A percentile compares a stretch with the other conserved stretches of the same genome.
Conservation (phyloP, 2,113 vertebrate species). For the Trematomus loennbergii region DNA sequence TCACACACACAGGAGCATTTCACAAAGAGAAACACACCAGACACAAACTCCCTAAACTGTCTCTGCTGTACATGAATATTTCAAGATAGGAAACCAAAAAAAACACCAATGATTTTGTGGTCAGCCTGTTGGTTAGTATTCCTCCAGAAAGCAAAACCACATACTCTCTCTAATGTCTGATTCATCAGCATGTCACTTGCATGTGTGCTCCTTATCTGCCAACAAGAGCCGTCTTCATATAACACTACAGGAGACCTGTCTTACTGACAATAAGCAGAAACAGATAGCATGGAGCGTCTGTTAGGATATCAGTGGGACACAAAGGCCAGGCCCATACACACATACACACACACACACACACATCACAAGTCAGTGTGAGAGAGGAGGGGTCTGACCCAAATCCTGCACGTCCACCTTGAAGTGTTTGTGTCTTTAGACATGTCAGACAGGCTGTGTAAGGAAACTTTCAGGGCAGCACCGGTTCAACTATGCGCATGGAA, state of each 20-base stretch:
- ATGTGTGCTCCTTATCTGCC: background rate
- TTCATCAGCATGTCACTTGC: background rate
- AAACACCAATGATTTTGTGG: background rate
- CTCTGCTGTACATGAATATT: conserved; percentile 30
- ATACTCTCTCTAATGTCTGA: background rate
- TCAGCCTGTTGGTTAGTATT: conserved; percentile 7
- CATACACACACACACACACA: background rate
- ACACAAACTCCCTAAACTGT: conserved; percentile 14
- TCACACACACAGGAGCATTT: background rate
- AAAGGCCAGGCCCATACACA: conserved; percentile 23
- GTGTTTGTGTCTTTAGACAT: conserved; percentile 28
- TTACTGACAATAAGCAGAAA: conserved; percentile 62
- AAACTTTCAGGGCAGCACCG: conserved; percentile 27
- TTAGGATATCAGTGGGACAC: conserved; percentile 48
- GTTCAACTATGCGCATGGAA: conserved; percentile 46
- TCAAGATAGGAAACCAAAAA: background rate
- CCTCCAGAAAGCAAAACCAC: conserved; percentile 8
- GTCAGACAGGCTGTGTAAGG: conserved; percentile 35
- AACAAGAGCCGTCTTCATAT: conserved; percentile 14
- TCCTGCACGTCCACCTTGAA: conserved; percentile 9
- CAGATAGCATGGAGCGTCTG: conserved; percentile 58
- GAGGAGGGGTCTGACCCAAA: conserved; percentile 46
- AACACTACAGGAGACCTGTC: conserved; percentile 36
- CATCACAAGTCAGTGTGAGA: background rate
- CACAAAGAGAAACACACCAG: conserved; percentile 3